Base-by-base conservation (phyloP, 2,888 invertebrate genomes). In the Campaea margaritaria region DNA sequence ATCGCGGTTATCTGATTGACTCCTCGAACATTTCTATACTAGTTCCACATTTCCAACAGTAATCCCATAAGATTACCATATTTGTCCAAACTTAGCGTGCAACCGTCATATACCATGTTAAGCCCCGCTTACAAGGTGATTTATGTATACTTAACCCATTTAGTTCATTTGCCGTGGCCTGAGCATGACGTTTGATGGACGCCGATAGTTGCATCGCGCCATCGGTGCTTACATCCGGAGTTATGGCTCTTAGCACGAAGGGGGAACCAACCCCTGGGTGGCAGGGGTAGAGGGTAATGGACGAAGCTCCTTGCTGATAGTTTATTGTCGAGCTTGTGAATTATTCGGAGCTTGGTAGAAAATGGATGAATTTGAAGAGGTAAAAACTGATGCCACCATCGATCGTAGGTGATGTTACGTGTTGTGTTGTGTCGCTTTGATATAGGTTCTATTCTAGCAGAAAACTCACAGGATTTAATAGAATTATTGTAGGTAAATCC, bases 161-260 rank as follows among this genome's bases (percentile, higher is more conserved):
- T 65, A 51, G 7, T 31, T 10, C 31, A 9, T 50, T 54, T 57
- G 45, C 44, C 42, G 50, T 59, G 44, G 62, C 54, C 15, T 55
- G 63, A 61, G 64, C 65, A 60, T 62, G 64, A 42, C 47, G 48
- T 21, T 65, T 58, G 55, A 68, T 60, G 16, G 56, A 62, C 53
- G 38, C 42, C 36, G 34, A 8, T 21, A 21, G 41, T 48, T 60
- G 67, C 60, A 57, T 36, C 43, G 41, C 42, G 48, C 49, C 55
- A 53, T 57, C 54, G 42, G 43, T 45, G 52, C 58, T 55, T 60
- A 51, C 63, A 64, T 58, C 59, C 34, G 31, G 12, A 41, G 64
- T 64, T 64, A 64, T 56, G 55, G 42, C 41, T 48, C 11, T 11
- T 31, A 47, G 14, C 67, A 67, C 67, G 67, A 45, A 56, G 48